phyloP scores from a whole-genome alignment of 2,113 vertebrate genomes.

The Oceanites oceanicus region DNA sequence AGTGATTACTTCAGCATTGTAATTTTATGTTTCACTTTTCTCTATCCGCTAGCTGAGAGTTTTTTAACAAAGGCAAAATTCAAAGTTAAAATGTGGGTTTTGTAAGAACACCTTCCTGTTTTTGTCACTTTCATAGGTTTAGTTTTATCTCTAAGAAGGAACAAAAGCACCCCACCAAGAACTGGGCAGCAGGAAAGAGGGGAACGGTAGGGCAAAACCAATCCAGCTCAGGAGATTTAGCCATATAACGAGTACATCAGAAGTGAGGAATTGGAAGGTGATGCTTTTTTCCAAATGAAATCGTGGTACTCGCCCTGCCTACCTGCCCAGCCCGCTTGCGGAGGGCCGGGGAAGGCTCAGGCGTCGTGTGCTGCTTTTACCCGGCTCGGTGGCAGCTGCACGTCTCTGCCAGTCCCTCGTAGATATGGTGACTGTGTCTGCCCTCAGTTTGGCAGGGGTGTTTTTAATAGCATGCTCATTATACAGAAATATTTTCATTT shows the following conservation, averaged over 20 bases:
- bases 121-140: constrained; percentile 51
- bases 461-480: constrained; percentile 67
- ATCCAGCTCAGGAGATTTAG: constrained; percentile 40
- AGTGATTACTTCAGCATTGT: constrained; percentile 14
- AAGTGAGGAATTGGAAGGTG: constrained; percentile 24
- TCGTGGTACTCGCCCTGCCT: background rate
- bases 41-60: background rate
- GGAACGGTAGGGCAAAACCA: background rate
- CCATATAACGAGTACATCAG: constrained; percentile 69
- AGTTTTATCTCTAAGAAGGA: constrained; percentile 65
- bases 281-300: constrained; percentile 5
- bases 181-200: constrained; percentile 11
- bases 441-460: constrained; percentile 35
- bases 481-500: constrained; percentile 70
- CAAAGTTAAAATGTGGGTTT: constrained; percentile 58
- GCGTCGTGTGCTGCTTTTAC: background rate
- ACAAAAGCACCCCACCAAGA: constrained; percentile 39
- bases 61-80: constrained; percentile 64
- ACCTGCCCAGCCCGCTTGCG: background rate
- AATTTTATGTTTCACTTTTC: constrained; percentile 43
- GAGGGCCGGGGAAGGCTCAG: background rate
- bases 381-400: background rate
- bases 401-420: background rate
- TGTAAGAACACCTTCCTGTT: constrained; percentile 50
- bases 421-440: constrained; percentile 45